Evolutionary conservation across 2,888 invertebrate genomes (phyloP).

Genomic region (Rhagophthalmus giganteus): DNA sequence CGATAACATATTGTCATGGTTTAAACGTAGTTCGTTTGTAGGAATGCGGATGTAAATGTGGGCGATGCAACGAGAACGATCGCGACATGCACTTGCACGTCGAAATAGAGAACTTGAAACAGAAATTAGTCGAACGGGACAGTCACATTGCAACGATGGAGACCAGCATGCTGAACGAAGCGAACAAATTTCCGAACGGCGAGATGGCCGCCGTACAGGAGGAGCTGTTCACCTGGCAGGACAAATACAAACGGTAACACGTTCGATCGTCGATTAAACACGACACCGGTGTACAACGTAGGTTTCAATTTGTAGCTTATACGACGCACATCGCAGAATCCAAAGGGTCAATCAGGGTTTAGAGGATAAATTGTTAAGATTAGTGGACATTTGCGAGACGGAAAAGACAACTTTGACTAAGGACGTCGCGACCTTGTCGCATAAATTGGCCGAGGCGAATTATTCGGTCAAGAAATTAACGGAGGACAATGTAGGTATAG

Average conservation of each 20-base stretch:
- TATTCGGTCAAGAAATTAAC: conserved; percentile 80
- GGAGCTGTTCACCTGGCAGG: conserved; percentile 84
- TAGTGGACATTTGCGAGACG: conserved; percentile 89
- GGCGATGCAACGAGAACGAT: conserved; percentile 55
- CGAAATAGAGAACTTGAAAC: conserved; percentile 85
- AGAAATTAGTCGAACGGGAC: conserved; percentile 79
- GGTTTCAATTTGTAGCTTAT: conserved; percentile 63
- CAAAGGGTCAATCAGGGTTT: conserved; percentile 93
- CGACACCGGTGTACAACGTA: too few relatives aligned
- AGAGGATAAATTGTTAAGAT: conserved; percentile 89
- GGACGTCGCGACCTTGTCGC: conserved; percentile 83
- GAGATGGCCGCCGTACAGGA: conserved; percentile 79
- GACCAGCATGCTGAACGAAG: conserved; percentile 78
- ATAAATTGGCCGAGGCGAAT: conserved; percentile 82
- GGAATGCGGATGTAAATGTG: conserved; percentile 67
- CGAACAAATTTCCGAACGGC: conserved; percentile 61
- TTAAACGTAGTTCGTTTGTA: conserved; percentile 35
- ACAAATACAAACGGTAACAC: conserved; percentile 88
- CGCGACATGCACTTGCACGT: conserved; percentile 75
- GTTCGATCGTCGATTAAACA: too few relatives aligned
- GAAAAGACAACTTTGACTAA: conserved; percentile 85
- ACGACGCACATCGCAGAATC: conserved; percentile 90
- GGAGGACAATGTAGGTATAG: conserved; percentile 76
- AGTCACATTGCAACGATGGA: conserved; percentile 84
- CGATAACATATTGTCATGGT: too few relatives aligned